Evolutionary conservation across 1,140 invertebrate species (phyloP).

Genomic region (Diorhabda sublineata): DNA sequence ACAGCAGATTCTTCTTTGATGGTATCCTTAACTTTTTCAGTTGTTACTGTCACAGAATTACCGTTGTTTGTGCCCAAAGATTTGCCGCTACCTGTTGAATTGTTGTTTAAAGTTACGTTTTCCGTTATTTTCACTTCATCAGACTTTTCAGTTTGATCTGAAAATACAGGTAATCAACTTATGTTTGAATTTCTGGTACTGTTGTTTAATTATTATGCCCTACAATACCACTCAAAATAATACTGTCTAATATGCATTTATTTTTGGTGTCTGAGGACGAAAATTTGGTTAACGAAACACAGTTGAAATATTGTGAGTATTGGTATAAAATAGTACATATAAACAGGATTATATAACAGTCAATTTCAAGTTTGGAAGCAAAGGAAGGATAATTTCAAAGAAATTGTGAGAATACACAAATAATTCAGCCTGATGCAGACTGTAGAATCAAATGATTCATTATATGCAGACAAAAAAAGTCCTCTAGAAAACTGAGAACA

Average conservation of each 20-base stretch:
- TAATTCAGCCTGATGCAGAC: too few relatives aligned
- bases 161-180: constrained; percentile 25
- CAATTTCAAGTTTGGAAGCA: too few relatives aligned
- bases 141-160: constrained; percentile 39
- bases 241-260: background rate
- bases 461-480: too few relatives aligned
- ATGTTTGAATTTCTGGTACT: constrained; percentile 10
- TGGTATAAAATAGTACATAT: too few relatives aligned
- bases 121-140: constrained; percentile 39
- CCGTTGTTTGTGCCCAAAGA: constrained; percentile 17
- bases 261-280: background rate
- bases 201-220: background rate
- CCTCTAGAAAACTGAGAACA: too few relatives aligned
- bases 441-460: too few relatives aligned
- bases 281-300: background rate
- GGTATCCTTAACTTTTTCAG: constrained; percentile 31
- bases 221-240: constrained; percentile 6
- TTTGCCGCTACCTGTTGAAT: constrained; percentile 23
- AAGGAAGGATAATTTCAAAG: too few relatives aligned
- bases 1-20: constrained; percentile 36
- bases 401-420: too few relatives aligned
- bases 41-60: constrained; percentile 22
- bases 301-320: background rate
- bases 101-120: constrained; percentile 20
- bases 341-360: too few relatives aligned